Conservation (phyloP, 1,140 invertebrate genomes). For the Drosophila sproati region DNA sequence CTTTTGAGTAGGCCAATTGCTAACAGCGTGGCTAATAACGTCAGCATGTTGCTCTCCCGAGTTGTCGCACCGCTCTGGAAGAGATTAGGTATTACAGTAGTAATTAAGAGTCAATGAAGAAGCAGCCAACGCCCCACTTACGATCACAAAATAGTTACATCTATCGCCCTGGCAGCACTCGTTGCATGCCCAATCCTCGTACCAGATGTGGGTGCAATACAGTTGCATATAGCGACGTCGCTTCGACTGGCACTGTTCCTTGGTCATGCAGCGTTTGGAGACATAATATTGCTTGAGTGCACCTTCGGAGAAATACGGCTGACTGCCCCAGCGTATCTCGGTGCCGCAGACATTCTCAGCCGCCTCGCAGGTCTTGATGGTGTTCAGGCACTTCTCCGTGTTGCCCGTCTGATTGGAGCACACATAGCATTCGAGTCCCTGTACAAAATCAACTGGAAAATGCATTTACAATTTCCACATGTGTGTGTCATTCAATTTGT, state of each 20-base stretch:
- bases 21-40: constrained; percentile 28
- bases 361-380: constrained; percentile 95
- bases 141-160: constrained; percentile 98
- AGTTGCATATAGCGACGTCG: constrained; percentile 88
- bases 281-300: constrained; percentile 97
- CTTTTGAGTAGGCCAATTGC: constrained; percentile 17
- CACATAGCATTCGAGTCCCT: constrained; percentile 96
- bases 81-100: neutral
- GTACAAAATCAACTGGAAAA: constrained; percentile 85
- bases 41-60: neutral
- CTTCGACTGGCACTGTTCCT: constrained; percentile 90
- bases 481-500: constrained; percentile 6
- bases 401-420: constrained; percentile 97
- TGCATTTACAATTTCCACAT: neutral
- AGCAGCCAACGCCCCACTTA: constrained; percentile 87
- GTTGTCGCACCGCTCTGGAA: constrained; percentile 58
- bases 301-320: constrained; percentile 96
- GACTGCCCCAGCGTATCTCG: constrained; percentile 96
- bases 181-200: constrained; percentile 98
- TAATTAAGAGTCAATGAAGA: neutral
- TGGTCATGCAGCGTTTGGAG: constrained; percentile 95
- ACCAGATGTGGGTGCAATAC: constrained; percentile 97
- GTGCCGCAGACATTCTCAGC: constrained; percentile 94
- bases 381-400: constrained; percentile 95
- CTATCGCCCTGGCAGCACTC: constrained; percentile 98